Evolutionary conservation across 2,888 invertebrate species (phyloP), one percentile per base, ranked within the genome.

Genomic region (Esperia sulphurella): DNA sequence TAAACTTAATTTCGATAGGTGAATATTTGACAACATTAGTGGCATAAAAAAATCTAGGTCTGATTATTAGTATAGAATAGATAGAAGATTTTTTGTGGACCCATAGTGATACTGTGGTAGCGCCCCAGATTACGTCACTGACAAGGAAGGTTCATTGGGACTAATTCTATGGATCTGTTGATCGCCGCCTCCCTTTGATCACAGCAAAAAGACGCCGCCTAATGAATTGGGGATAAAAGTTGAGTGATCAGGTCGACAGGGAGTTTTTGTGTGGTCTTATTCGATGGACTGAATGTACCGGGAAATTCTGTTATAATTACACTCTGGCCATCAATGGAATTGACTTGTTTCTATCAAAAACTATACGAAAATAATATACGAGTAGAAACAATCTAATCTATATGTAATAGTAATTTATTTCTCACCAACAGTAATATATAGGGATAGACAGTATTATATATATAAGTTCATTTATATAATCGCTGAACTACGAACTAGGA

Each of bases 141-240:
- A 13, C 9, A 14, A 14, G 31, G 14, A 31, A 33, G 33, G 14
- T 43, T 43, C 43, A 43, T 43, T 43, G 9, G 33, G 37, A 45
- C 45, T 49, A 49, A 49, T 49, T 45, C 45, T 21, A 29, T 28
- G 45, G 35, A 28, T 30, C 35, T 40, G 46, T 39, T 45, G 48
- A 45, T 51, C 45, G 40, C 45, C 41, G 14, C 42, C 46, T 43
- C 44, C 39, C 48, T 51, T 47, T 48, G 51, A 51, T 45, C 46
- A 43, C 50, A 30, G 37, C 51, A 51, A 51, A 51, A 51, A 47
- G 51, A 51, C 31, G 28, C 10, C 29, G 21, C 13, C 44, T 48
- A 51, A 51, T 51, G 44, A 51, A 48, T 51, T 51, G 51, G 41
- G 45, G 51, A 51, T 46, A 41, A 41, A 46, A 41, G 39, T 41